Evolutionary conservation across 2,113 vertebrate species (phyloP), one percentile per base, ranked within the genome.

Genomic region (Menidia beryllina): DNA sequence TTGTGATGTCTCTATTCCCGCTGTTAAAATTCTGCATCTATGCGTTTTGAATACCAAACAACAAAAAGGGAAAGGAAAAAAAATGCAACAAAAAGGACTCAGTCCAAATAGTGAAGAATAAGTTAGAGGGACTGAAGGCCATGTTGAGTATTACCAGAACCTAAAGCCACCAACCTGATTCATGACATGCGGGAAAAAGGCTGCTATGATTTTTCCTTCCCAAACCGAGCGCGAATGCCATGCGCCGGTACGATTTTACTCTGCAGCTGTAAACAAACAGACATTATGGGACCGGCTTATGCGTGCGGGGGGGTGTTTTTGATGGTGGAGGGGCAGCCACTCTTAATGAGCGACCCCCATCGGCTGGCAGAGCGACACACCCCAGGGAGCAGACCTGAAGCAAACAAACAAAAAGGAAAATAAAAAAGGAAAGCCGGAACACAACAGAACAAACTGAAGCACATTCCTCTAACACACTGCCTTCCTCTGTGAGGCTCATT

Each of bases 251-350:
- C 58, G 81, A 73, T 53, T 36, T 38, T 19, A 64, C 39, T 72
- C 77, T 55, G 41, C 81, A 63, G 77, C 30, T 43, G 63, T 55
- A 76, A 85, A 82, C 65, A 85, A 87, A 88, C 70, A 84, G 79
- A 74, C 56, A 85, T 75, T 71, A 79, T 36, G 59, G 71, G 25
- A 70, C 14, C 36, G 65, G 57, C 47, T 57, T 50, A 49, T 24
- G 30, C n/a, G 24, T 38, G n/a, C n/a, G n/a, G n/a, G n/a, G 25
- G 23, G 43, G 53, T 75, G 73, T 71, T 65, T 81, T 72, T 38
- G 1, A 26, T 15, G 1, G 48, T 38, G 43, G 59, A 25, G 14
- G 47, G n/a, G 59, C 10, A 27, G 69, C 55, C 65, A 66, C 77
- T 76, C 81, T 81, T 83, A 88, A 86, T 61, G 60, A 69, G 58